These are phyloP conservation scores for Discoglossus pictus DNA, from an alignment of 2,797 vertebrate genomes.

Conservation along the genomic window DNA sequence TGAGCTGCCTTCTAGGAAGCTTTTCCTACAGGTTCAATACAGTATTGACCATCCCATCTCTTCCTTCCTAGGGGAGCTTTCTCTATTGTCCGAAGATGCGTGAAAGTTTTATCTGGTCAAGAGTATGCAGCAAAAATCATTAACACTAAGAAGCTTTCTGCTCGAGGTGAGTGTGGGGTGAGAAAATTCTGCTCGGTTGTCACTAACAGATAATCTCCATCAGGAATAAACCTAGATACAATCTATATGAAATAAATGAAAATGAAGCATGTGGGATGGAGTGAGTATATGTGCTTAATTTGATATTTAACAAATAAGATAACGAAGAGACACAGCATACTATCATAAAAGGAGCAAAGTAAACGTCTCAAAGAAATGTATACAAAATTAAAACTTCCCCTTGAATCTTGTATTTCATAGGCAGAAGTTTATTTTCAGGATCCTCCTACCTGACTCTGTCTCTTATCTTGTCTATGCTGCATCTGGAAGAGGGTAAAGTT, in stretches of 20 bases:
- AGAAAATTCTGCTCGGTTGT: not conserved
- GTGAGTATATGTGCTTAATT: conserved; percentile 11
- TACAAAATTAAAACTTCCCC: no score
- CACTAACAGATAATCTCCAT: conserved; percentile 5
- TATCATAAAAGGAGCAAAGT: no score
- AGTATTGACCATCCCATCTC: conserved; percentile 26
- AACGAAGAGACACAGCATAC: not conserved
- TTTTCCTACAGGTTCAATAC: not conserved
- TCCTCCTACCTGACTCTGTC: no score
- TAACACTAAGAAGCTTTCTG: conserved; percentile 97
- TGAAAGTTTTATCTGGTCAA: conserved; percentile 93
- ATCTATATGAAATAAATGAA: conserved; percentile 22
- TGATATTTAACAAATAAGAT: not conserved
- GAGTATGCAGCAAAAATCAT: conserved; percentile 98
- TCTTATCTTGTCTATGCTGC: no score
- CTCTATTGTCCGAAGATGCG: conserved; percentile 92
- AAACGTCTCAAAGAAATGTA: no score
- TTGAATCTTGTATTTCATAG: no score
- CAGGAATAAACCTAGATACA: conserved; percentile 29
- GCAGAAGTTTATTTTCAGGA: no score
- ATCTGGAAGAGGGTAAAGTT: no score
- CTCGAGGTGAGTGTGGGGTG: conserved; percentile 78
- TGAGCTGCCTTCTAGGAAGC: not conserved
- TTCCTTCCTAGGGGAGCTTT: conserved; percentile 88
- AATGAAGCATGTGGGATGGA: conserved; percentile 8